phyloP scores from a whole-genome alignment of 2,888 invertebrate species.

The Thymelicus acteon region DNA sequence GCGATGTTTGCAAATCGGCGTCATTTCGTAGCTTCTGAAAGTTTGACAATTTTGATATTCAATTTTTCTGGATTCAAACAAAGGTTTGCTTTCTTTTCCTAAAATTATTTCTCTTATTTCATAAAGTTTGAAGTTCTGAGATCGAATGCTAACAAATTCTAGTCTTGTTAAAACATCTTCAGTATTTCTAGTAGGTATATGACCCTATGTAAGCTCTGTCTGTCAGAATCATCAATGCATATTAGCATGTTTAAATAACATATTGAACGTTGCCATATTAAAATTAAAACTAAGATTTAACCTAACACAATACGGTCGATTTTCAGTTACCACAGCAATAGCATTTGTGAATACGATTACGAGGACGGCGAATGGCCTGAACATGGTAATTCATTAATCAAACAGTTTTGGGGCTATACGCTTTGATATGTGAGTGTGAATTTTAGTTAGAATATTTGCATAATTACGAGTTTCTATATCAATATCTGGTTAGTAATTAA shows the following conservation, averaged over 20 bases:
- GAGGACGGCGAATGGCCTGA: constrained; percentile 23
- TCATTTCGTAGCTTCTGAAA: constrained; percentile 56
- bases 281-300: neutral
- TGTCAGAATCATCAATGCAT: neutral
- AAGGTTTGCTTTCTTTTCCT: no score
- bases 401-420: constrained; percentile 18
- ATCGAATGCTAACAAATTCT: no score
- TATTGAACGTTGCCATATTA: neutral
- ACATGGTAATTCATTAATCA: constrained; percentile 37
- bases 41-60: no score
- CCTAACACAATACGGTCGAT: neutral
- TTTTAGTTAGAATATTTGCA: constrained; percentile 23
- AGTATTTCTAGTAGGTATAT: no score
- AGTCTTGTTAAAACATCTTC: no score
- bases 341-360: neutral
- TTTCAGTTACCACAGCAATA: neutral
- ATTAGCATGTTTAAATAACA: neutral
- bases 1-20: constrained; percentile 64
- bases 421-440: constrained; percentile 2
- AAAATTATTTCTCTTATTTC: no score
- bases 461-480: constrained; percentile 23
- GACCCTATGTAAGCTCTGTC: no score
- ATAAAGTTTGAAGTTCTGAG: no score
- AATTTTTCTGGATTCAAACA: no score
- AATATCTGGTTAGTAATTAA: constrained; percentile 5